phyloP scores from a whole-genome alignment of 1,140 invertebrate genomes.

The Telenomus remus region DNA sequence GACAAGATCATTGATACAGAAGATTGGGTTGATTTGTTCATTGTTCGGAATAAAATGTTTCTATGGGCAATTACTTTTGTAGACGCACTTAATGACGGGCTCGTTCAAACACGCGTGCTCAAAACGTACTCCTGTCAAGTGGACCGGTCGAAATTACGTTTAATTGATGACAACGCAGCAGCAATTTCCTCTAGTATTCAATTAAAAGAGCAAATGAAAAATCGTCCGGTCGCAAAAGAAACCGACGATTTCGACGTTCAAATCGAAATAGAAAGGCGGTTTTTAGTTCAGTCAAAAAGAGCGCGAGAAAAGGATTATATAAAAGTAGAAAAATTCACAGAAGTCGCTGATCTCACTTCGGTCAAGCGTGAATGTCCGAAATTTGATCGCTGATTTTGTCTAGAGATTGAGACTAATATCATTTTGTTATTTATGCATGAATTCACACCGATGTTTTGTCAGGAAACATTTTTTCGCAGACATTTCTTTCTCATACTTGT shows the following conservation, averaged over 20 bases:
- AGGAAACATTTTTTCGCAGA: too few relatives aligned
- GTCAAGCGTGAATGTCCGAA: conserved; percentile 50
- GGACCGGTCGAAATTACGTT: conserved; percentile 19
- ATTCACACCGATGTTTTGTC: conserved; percentile 37
- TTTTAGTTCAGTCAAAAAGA: too few relatives aligned
- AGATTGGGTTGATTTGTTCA: conserved; percentile 14
- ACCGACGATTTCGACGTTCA: not conserved
- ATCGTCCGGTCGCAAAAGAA: not conserved
- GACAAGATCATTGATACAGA: conserved; percentile 8
- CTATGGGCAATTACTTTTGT: conserved; percentile 19
- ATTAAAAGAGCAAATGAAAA: not conserved
- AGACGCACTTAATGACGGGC: conserved; percentile 28
- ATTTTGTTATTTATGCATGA: conserved; percentile 46
- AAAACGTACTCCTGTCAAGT: conserved; percentile 31
- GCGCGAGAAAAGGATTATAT: too few relatives aligned
- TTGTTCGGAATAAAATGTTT: conserved; percentile 38
- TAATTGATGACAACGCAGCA: conserved; percentile 15
- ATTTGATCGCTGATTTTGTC: conserved; percentile 47
- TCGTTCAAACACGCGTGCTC: conserved; percentile 20
- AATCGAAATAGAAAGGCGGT: not conserved
- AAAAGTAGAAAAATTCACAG: conserved; percentile 29
- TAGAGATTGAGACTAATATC: conserved; percentile 22
- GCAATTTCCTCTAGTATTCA: conserved; percentile 13
- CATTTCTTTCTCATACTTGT: too few relatives aligned
- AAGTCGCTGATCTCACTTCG: conserved; percentile 39